Evolutionary conservation across 2,888 invertebrate species (phyloP), one percentile per base, ranked within the genome.

Genomic region (Chalcis sispes): DNA sequence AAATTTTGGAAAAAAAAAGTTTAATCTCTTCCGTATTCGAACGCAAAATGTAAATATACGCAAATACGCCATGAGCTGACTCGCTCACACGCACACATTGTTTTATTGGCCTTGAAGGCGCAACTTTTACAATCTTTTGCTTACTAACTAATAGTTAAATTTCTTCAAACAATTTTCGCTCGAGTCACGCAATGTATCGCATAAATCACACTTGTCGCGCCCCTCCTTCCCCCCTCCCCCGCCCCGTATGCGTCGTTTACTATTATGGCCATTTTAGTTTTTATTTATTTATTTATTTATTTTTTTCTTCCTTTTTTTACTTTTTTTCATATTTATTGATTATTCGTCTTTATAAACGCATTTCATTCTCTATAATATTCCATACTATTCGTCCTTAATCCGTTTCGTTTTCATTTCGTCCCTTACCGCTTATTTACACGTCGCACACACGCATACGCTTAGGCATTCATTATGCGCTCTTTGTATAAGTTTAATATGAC

Each of bases 181-280:
- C 59, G 23, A 46, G 48, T 77, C 42, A 69, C 48, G 65, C 25
- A 48, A 25, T 73, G n/a, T n/a, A 48, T 59, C 74, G 46, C 54
- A 74, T 65, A 42, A 64, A 4, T 7, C 5, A 15, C 46, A 46
- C 54, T 59, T 4, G 13, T 52, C 42, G 52, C 52, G 56, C 42
- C 32, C 36, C 64, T 75, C 59, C 52, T 65, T 42, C 59, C 42
- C 56, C 52, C 56, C 66, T 66, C 20, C 48, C 54, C 65, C 71
- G 66, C 66, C 75, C 75, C 29, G 66, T 71, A 54, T 71, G 65
- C 59, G 54, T 72, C 71, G 27, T 72, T 71, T 66, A 66, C 79
- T 80, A 79, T 80, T 83, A 83, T 83, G 83, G 83, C 83, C 82
- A 78, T 81, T 79, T 70, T 77, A 29, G n/a, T 48, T 76, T 40